phyloP scores from a whole-genome alignment of 2,888 invertebrate genomes.

The Strigamia transsilvanica region DNA sequence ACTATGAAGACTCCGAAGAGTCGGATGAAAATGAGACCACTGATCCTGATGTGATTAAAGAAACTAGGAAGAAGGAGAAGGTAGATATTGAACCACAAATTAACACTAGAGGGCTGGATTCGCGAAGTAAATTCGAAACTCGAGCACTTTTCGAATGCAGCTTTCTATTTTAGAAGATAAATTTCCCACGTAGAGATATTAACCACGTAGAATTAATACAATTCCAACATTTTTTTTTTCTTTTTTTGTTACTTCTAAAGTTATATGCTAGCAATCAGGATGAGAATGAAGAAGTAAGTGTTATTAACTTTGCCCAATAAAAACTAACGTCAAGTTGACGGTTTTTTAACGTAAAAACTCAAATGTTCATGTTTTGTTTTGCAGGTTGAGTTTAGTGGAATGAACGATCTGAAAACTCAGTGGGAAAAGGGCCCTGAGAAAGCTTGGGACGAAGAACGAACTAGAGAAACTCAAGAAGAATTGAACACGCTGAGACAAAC shows the following conservation, averaged over 20 bases:
- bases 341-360: neutral
- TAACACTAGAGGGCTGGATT: neutral
- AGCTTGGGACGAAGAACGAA: slow-evolving; percentile 66
- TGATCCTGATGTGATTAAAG: slow-evolving; percentile 56
- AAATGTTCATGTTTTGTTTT: neutral
- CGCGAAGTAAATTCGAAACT: neutral
- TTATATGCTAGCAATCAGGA: slow-evolving; percentile 28
- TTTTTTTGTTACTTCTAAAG: slow-evolving; percentile 19
- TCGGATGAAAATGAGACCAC: slow-evolving; percentile 57
- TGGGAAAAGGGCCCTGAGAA: slow-evolving; percentile 59
- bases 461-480: slow-evolving; percentile 86
- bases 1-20: slow-evolving; percentile 53
- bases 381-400: slow-evolving; percentile 57
- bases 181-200: neutral
- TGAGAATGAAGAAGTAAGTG: slow-evolving; percentile 39
- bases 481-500: slow-evolving; percentile 83
- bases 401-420: slow-evolving; percentile 59
- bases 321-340: neutral
- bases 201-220: neutral
- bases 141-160: no score
- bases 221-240: neutral
- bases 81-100: slow-evolving; percentile 52
- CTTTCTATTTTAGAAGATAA: neutral
- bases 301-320: neutral
- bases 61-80: slow-evolving; percentile 58